Base-by-base conservation (phyloP, 2,888 invertebrate genomes). In the Eristalis arbustorum region DNA sequence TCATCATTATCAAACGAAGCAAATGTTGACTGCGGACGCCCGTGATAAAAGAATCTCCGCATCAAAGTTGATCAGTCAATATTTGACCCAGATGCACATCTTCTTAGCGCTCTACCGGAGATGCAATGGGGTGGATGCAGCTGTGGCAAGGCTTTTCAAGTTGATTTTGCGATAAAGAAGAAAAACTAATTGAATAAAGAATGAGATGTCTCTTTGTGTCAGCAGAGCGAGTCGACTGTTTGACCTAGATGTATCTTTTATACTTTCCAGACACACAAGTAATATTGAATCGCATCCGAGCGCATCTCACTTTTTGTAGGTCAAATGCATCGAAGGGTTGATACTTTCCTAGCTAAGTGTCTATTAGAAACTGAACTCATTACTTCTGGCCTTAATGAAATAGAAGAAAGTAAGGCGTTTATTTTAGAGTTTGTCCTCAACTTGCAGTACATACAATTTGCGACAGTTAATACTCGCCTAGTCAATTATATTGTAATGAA, bases 11-110 rank as follows among this genome's bases (percentile, higher is more conserved):
- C 69, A 72, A 56, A 63, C 75, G 68, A 79, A 62, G 78, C 78
- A 79, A 87, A 87, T 83, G 59, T 83, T 82, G 31, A 72, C 75
- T 49, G 57, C 74, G 62, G 74, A 78, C 71, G 74, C 34, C 64
- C 75, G 74, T 71, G 85, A 85, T 85, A 82, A 85, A 80, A 84
- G 69, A 80, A 63, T 57, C 77, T 69, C 74, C 74, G 61, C 74
- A 80, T 87, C 83, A 88, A 84, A 88, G 84, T 84, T 88, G 88
- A 88, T 88, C 88, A 84, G 88, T 88, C 88, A 88, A 84, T 88
- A 84, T 88, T 88, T 88, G 80, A 79, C 83, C 42, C 25, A 83
- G 78, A 78, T 78, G 64, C 78, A 79, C 74, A 73, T 82, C 81
- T 73, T 73, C 66, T 67, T 14, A 49, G 31, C 25, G 23, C 5